These are phyloP conservation scores for Lethenteron camtschaticum DNA, from an alignment of 2,113 vertebrate genomes.

Conservation along the genomic window DNA sequence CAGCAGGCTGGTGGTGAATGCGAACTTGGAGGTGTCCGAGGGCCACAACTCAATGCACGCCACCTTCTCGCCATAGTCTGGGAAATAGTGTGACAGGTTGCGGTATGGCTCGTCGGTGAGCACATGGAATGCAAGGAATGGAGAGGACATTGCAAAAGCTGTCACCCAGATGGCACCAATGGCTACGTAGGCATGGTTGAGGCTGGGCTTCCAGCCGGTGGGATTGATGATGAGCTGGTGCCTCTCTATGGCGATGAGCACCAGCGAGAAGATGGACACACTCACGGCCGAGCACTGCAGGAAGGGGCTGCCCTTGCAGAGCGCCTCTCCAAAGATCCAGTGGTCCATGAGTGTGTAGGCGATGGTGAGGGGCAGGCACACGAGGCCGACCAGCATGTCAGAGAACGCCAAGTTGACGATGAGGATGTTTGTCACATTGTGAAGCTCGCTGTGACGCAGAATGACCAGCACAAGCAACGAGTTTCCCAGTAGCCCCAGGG, in stretches of 20 bases:
- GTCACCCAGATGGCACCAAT: conserved; percentile 44
- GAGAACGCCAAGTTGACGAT: conserved; percentile 63
- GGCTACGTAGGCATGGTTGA: conserved; percentile 42
- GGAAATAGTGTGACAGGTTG: conserved; percentile 27
- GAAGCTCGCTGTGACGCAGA: conserved; percentile 48
- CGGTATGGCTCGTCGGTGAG: conserved; percentile 42
- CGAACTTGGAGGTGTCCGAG: conserved; percentile 31
- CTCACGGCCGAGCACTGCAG: conserved; percentile 52
- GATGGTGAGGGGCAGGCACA: conserved; percentile 58
- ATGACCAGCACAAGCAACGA: conserved; percentile 47
- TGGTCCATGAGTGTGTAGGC: conserved; percentile 65
- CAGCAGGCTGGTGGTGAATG: conserved; percentile 44
- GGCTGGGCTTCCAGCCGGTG: conserved; percentile 45
- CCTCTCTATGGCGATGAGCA: conserved; percentile 49
- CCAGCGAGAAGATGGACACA: conserved; percentile 51
- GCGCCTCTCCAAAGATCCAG: conserved; percentile 51
- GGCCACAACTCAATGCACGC: conserved; percentile 53
- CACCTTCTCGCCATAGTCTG: conserved; percentile 41
- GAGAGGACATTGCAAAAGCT: conserved; percentile 36
- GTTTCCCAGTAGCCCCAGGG: conserved; percentile 49
- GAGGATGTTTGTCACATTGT: conserved; percentile 57
- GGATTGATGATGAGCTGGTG: conserved; percentile 60
- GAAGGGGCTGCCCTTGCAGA: conserved; percentile 55
- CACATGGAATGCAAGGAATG: conserved; percentile 38
- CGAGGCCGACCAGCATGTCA: conserved; percentile 42